Evolutionary conservation across 2,888 invertebrate genomes (phyloP).

Genomic region (Ophioninae sp.): DNA sequence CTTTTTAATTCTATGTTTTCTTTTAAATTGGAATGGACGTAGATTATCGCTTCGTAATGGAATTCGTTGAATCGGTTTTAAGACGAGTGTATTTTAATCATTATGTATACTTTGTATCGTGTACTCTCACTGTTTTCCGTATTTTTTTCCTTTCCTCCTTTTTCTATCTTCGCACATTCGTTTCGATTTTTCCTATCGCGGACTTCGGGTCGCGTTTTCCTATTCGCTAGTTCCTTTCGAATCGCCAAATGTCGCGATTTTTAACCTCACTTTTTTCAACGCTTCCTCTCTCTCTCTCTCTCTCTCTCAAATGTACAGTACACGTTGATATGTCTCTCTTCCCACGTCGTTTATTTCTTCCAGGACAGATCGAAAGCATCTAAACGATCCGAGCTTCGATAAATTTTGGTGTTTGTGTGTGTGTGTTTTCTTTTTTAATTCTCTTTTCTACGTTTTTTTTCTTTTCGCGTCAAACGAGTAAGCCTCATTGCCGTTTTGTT

Average conservation of each 20-base stretch:
- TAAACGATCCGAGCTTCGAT: conserved; percentile 32
- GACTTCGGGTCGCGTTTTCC: not conserved
- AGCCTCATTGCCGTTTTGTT: conserved; percentile 40
- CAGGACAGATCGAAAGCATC: conserved; percentile 7
- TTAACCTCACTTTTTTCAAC: conserved; percentile 8
- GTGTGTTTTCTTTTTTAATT: not conserved
- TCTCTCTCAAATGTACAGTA: conserved; percentile 38
- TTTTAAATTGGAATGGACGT: conserved; percentile 59
- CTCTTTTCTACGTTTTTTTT: conserved; percentile 23
- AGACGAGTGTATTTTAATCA: conserved; percentile 49
- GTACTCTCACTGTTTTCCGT: conserved; percentile 8
- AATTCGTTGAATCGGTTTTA: conserved; percentile 60
- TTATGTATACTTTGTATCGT: conserved; percentile 40
- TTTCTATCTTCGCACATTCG: not conserved
- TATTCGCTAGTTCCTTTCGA: not conserved
- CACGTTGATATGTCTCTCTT: conserved; percentile 58
- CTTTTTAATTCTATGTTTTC: conserved; percentile 39
- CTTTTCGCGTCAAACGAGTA: conserved; percentile 52
- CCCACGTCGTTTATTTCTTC: conserved; percentile 33
- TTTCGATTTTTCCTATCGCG: not conserved
- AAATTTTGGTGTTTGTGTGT: conserved; percentile 16
- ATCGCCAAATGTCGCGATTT: not conserved
- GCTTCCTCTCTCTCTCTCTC: conserved; percentile 1
- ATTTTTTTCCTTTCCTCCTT: not conserved
- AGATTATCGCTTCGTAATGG: conserved; percentile 61